Evolutionary conservation across 2,888 invertebrate genomes (phyloP).

Genomic region (Drosophila prolongata): DNA sequence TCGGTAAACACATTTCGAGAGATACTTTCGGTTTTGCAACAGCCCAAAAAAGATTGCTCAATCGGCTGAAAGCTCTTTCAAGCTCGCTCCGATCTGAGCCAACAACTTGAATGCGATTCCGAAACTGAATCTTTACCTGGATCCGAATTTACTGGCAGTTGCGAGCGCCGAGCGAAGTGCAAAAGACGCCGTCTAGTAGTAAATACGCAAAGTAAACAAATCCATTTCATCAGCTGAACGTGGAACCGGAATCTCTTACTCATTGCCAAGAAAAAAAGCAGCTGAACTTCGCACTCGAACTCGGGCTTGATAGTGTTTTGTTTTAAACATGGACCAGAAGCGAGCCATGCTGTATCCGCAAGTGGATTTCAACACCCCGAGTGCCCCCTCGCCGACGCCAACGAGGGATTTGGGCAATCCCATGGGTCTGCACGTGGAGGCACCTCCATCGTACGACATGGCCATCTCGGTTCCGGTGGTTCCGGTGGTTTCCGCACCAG

Average conservation of each 20-base stretch:
- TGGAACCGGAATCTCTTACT: conserved; percentile 44
- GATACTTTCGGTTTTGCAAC: conserved; percentile 45
- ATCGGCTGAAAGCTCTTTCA: conserved; percentile 39
- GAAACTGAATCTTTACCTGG: conserved; percentile 34
- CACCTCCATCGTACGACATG: conserved; percentile 82
- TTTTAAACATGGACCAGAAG: conserved; percentile 79
- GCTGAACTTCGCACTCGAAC: conserved; percentile 59
- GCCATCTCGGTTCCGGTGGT: conserved; percentile 59
- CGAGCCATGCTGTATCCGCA: conserved; percentile 83
- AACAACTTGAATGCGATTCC: conserved; percentile 37
- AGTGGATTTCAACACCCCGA: conserved; percentile 65
- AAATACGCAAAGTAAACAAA: conserved; percentile 53
- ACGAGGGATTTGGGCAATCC: conserved; percentile 22
- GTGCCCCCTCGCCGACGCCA: conserved; percentile 52
- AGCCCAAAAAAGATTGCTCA: conserved; percentile 25
- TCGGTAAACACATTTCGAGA: conserved; percentile 21
- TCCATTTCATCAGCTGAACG: not conserved
- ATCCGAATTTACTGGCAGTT: conserved; percentile 53
- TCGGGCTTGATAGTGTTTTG: conserved; percentile 29
- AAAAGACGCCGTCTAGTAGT: conserved; percentile 31
- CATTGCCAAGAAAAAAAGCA: conserved; percentile 12
- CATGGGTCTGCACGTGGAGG: conserved; percentile 62
- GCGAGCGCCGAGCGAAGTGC: conserved; percentile 56
- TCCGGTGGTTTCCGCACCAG: conserved; percentile 29
- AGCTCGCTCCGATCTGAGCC: conserved; percentile 46